Evolutionary conservation across 2,888 invertebrate species (phyloP).

Genomic region (Mallateleia sp.): DNA sequence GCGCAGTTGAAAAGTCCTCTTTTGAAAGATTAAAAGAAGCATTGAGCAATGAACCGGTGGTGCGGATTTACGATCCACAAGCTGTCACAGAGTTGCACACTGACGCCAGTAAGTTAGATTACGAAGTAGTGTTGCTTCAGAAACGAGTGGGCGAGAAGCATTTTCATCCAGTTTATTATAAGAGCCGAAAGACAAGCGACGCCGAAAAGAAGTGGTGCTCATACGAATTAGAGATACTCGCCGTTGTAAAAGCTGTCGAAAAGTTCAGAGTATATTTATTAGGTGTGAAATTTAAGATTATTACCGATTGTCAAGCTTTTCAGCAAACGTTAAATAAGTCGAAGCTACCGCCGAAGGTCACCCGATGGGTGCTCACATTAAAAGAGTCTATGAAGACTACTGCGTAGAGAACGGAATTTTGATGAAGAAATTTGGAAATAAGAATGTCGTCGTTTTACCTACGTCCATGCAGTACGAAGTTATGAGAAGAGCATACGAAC

Average conservation of each 20-base stretch:
- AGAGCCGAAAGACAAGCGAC: too few species aligned
- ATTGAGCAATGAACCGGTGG: too few species aligned
- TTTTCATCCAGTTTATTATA: conserved; percentile 23
- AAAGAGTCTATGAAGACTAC: conserved; percentile 2
- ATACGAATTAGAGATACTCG: too few species aligned
- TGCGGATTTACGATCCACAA: too few species aligned
- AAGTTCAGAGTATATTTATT: conserved; percentile 20
- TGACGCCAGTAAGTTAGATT: conserved; percentile 18
- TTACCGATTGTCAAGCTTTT: too few species aligned
- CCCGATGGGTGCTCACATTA: conserved; percentile 3
- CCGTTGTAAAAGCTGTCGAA: too few species aligned
- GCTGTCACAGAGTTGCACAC: too few species aligned
- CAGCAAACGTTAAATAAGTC: conserved; percentile 10
- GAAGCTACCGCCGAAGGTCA: conserved; percentile 1
- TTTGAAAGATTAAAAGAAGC: not conserved
- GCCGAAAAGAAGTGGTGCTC: too few species aligned
- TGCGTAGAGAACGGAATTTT: not conserved
- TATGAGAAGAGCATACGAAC: not conserved
- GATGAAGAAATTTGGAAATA: not conserved
- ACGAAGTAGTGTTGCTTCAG: conserved; percentile 25
- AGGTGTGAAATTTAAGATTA: too few species aligned
- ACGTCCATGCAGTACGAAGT: not conserved
- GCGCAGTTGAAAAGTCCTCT: conserved; percentile 32
- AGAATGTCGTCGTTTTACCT: not conserved
- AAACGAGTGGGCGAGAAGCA: not conserved